These are phyloP conservation scores for Steatocranus sp. DNA, from an alignment of 2,797 vertebrate genomes.

Conservation along the genomic window DNA sequence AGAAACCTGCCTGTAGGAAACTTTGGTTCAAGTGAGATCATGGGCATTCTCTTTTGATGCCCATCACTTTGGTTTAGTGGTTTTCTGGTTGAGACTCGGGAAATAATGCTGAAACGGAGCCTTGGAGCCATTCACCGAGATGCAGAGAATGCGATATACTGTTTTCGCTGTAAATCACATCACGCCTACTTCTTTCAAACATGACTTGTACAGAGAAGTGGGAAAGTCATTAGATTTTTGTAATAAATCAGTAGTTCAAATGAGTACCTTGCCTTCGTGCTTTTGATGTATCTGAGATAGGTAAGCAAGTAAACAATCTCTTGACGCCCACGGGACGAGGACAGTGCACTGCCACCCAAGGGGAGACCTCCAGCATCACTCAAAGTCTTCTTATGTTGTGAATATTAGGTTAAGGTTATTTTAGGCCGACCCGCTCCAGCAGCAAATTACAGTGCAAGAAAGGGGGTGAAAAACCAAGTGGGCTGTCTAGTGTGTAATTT, in stretches of 20 bases:
- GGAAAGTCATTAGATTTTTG: background rate
- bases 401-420: conserved; percentile 80
- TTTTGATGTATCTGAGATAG: conserved; percentile 38
- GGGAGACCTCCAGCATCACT: conserved; percentile 76
- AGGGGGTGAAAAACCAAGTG: conserved; percentile 60
- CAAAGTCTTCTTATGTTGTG: conserved; percentile 64
- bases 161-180: conserved; percentile 9
- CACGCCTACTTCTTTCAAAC: background rate
- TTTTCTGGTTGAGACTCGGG: conserved; percentile 42
- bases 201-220: background rate
- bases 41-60: conserved; percentile 70
- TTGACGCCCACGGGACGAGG: conserved; percentile 31
- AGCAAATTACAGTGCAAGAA: conserved; percentile 72
- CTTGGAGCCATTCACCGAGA: conserved; percentile 7
- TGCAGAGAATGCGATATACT: background rate
- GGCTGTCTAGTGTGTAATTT: conserved; percentile 75
- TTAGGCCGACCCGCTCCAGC: conserved; percentile 68
- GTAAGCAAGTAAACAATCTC: conserved; percentile 65
- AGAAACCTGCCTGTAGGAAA: conserved; percentile 71
- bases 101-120: conserved; percentile 44
- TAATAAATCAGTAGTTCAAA: conserved; percentile 12
- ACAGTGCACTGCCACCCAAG: conserved; percentile 71
- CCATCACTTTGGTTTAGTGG: conserved; percentile 68
- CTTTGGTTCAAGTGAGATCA: conserved; percentile 76
- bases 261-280: conserved; percentile 1